Conservation (phyloP, 1,140 invertebrate genomes). For the Zaprionus ornatus region DNA sequence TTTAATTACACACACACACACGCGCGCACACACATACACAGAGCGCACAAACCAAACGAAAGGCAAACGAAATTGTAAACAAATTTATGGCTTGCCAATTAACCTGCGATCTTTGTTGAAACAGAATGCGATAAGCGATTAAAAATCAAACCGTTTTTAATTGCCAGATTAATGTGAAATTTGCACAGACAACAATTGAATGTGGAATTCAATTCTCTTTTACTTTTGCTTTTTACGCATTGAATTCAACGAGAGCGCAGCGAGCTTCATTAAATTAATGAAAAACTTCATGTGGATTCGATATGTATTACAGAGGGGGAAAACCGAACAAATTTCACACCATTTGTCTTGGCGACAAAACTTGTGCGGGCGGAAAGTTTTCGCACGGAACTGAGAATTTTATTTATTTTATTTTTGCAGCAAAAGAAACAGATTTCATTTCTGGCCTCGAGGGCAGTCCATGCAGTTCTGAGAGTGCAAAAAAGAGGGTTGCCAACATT, state of each 20-base stretch:
- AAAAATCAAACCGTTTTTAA: conserved; percentile 44
- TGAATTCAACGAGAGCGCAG: conserved; percentile 20
- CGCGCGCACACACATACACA: neutral
- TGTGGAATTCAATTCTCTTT: neutral
- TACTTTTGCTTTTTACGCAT: neutral
- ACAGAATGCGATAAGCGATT: conserved; percentile 21
- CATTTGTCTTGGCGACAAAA: conserved; percentile 6
- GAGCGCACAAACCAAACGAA: neutral
- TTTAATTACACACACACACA: conserved; percentile 13
- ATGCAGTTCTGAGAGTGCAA: neutral
- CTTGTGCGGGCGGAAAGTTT: neutral
- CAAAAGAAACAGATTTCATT: neutral
- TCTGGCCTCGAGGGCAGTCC: neutral
- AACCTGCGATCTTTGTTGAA: conserved; percentile 50
- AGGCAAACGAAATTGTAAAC: conserved; percentile 16
- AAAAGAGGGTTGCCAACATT: conserved; percentile 22
- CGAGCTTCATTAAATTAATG: neutral
- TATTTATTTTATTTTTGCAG: neutral
- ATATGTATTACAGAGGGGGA: neutral
- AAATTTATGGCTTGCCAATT: conserved; percentile 65
- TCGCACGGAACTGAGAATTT: neutral
- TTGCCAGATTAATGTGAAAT: conserved; percentile 28
- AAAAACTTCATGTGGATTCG: neutral
- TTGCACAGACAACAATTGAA: conserved; percentile 1
- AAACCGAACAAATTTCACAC: neutral